phyloP scores from a whole-genome alignment of 1,140 invertebrate genomes.

The Neomicropteryx cornuta region DNA sequence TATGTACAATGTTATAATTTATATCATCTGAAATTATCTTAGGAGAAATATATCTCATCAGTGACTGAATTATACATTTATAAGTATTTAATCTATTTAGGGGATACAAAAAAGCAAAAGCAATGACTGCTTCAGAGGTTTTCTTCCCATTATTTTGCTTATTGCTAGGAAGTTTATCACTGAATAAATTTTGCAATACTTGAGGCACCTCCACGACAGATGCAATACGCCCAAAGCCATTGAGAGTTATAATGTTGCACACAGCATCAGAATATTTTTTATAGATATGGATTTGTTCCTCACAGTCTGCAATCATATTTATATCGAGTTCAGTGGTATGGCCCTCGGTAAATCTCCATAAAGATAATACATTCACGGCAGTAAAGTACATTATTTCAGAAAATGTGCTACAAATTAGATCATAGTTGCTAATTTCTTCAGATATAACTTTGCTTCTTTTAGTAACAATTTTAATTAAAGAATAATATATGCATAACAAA shows the following conservation, averaged over 20 bases:
- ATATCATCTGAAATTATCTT: constrained; percentile 27
- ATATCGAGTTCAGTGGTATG: constrained; percentile 53
- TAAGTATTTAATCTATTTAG: constrained; percentile 45
- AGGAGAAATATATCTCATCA: constrained; percentile 29
- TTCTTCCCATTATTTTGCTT: constrained; percentile 45
- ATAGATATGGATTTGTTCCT: constrained; percentile 61
- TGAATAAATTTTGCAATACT: constrained; percentile 46
- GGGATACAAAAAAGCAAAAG: constrained; percentile 46
- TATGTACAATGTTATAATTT: constrained; percentile 27
- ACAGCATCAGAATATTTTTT: constrained; percentile 60
- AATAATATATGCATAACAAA: constrained; percentile 48
- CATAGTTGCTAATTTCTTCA: constrained; percentile 47
- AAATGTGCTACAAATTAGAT: constrained; percentile 53
- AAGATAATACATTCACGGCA: constrained; percentile 52
- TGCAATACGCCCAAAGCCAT: constrained; percentile 56
- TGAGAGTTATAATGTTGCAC: constrained; percentile 63
- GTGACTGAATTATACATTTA: constrained; percentile 37
- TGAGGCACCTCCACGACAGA: constrained; percentile 47
- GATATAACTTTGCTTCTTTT: constrained; percentile 43
- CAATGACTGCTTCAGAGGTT: constrained; percentile 42
- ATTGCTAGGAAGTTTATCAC: constrained; percentile 39
- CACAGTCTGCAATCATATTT: constrained; percentile 54
- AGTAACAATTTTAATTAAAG: constrained; percentile 48
- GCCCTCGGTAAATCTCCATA: constrained; percentile 52
- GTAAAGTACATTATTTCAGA: constrained; percentile 58